Conservation (phyloP, 30 jellyfish, hydroid and myxozoan genomes). For the Aurelia sp. region DNA sequence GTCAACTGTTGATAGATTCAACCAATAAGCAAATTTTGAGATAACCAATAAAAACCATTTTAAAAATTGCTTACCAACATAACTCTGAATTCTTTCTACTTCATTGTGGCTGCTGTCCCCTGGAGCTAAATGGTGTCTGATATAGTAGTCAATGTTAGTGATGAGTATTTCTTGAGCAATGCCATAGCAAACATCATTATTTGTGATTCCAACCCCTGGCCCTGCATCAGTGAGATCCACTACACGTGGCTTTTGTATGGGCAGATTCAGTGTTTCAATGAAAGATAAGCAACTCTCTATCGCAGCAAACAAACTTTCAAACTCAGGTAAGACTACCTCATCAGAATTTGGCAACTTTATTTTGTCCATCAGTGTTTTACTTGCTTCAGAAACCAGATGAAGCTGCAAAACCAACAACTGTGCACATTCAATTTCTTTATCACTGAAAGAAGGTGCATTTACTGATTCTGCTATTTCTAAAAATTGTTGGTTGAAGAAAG, state of each 20-base stretch:
- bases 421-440: constrained; percentile 3
- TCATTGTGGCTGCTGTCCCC: constrained; percentile 78
- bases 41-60: background rate
- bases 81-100: constrained; percentile 68
- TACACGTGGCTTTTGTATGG: constrained; percentile 51
- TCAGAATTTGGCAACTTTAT: too few relatives aligned
- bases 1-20: constrained; percentile 16
- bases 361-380: constrained; percentile 4
- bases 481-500: background rate
- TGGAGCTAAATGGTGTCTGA: constrained; percentile 59
- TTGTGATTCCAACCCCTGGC: constrained; percentile 63
- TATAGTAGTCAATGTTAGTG: constrained; percentile 26
- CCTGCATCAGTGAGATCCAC: constrained; percentile 68
- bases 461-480: constrained; percentile 19
- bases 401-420: constrained; percentile 15
- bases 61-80: constrained; percentile 43
- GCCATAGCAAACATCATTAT: constrained; percentile 55
- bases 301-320: constrained; percentile 6
- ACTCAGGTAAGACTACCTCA: constrained; percentile 3
- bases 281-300: constrained; percentile 10
- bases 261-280: constrained; percentile 18
- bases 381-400: constrained; percentile 5
- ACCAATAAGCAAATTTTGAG: background rate
- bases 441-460: constrained; percentile 5
- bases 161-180: constrained; percentile 52